Percentiles rank a stretch among this genome's conserved stretches.
Evolutionary conservation across 1,140 invertebrate species (phyloP).

Genomic region (Lepidotrigona ventralis): DNA sequence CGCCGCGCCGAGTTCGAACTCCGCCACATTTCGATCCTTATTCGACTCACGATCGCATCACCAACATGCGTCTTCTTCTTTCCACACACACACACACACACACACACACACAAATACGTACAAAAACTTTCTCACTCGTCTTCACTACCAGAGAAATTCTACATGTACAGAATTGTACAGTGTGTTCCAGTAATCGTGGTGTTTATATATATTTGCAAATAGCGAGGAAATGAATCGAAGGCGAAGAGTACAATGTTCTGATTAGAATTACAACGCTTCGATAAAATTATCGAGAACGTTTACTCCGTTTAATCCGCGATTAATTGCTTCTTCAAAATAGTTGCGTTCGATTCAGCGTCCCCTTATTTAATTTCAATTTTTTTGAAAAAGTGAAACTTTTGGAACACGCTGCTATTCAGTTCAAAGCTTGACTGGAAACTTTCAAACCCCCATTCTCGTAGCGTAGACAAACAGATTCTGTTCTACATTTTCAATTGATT

Average conservation of each 20-base stretch:
- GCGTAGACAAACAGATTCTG: not conserved
- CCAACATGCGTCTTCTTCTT: constrained; percentile 13
- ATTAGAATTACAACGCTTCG: no score
- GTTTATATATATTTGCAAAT: not conserved
- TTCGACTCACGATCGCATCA: not conserved
- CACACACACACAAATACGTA: no score
- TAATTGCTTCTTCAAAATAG: no score
- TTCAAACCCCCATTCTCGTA: not conserved
- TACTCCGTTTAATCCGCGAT: no score
- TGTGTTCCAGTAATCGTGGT: not conserved
- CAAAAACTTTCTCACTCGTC: not conserved
- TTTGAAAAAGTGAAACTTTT: no score
- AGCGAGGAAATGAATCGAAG: not conserved
- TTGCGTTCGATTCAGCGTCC: no score
- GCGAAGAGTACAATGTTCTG: no score
- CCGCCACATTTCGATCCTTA: constrained; percentile 32
- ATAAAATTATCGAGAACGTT: no score
- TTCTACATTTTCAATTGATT: not conserved
- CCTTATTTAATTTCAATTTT: no score
- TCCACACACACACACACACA: not conserved
- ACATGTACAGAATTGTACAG: not conserved
- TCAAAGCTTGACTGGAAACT: not conserved
- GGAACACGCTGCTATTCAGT: no score
- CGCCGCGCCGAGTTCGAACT: not conserved
- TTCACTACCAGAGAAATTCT: not conserved